Evolutionary conservation across 2,888 invertebrate genomes (phyloP).

Genomic region (Gari tellinella): DNA sequence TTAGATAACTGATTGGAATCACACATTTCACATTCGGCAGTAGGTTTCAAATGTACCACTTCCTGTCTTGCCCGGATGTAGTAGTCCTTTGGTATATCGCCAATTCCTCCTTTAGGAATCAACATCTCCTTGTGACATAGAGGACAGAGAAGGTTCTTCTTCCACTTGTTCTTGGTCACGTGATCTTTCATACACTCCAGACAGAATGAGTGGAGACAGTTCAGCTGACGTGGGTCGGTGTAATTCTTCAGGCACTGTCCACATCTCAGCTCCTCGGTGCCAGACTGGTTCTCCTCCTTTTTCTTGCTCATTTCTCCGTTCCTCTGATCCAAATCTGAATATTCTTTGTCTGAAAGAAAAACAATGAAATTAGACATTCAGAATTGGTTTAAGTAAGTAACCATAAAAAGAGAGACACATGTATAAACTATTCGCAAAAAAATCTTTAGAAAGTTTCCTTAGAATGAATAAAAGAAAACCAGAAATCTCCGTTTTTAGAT

Average conservation of each 20-base stretch:
- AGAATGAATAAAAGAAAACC: too few species aligned
- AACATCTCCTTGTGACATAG: constrained; percentile 60
- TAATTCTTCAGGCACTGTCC: constrained; percentile 59
- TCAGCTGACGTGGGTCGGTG: constrained; percentile 62
- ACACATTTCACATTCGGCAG: constrained; percentile 61
- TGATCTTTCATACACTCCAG: constrained; percentile 61
- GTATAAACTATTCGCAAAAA: too few species aligned
- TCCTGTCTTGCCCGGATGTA: constrained; percentile 64
- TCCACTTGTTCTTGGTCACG: constrained; percentile 61
- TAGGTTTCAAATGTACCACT: constrained; percentile 54
- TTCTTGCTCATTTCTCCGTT: neutral
- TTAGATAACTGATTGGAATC: constrained; percentile 39
- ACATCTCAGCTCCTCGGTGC: constrained; percentile 47
- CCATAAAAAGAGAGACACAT: too few species aligned
- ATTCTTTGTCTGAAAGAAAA: too few species aligned
- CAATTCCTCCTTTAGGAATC: constrained; percentile 63
- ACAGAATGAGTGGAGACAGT: constrained; percentile 66
- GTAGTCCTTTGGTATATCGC: constrained; percentile 54
- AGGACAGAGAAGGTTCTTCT: constrained; percentile 61
- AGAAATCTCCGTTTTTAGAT: too few species aligned
- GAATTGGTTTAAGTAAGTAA: too few species aligned
- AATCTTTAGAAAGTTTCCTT: too few species aligned
- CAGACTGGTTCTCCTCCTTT: constrained; percentile 13
- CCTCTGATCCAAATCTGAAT: too few species aligned
- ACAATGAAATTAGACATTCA: too few species aligned